Evolutionary conservation across 2,888 invertebrate genomes (phyloP).

Genomic region (Epinotia bilunana): DNA sequence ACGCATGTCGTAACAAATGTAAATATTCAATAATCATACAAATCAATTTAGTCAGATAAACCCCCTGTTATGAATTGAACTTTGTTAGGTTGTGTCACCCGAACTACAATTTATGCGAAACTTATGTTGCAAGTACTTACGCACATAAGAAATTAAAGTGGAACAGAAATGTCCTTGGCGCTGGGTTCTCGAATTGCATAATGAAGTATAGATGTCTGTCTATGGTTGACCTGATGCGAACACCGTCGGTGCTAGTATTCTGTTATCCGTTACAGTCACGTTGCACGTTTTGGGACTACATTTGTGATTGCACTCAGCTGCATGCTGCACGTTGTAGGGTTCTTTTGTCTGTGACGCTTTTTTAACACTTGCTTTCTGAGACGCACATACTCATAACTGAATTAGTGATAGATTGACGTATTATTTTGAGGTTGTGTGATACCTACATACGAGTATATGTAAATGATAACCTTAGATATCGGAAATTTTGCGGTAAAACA

Average conservation of each 20-base stretch:
- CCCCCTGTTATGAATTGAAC: not conserved
- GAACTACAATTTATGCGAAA: not conserved
- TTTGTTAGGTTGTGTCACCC: not conserved
- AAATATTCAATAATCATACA: too few species aligned
- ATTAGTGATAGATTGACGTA: too few species aligned
- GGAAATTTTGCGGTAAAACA: too few species aligned
- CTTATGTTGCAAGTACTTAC: not conserved
- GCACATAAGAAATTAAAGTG: not conserved
- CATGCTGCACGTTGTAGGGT: too few species aligned
- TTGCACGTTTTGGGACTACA: not conserved
- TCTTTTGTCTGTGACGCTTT: too few species aligned
- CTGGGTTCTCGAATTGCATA: not conserved
- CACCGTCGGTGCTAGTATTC: not conserved
- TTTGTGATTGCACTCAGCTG: not conserved
- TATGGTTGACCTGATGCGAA: constrained; percentile 23
- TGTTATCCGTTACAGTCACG: constrained; percentile 4
- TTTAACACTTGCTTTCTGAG: too few species aligned
- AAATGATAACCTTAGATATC: too few species aligned
- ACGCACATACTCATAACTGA: too few species aligned
- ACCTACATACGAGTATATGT: too few species aligned
- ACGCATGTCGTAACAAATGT: too few species aligned
- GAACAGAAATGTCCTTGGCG: constrained; percentile 13
- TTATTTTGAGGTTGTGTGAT: too few species aligned
- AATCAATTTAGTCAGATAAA: too few species aligned
- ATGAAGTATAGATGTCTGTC: constrained; percentile 11